Base-by-base conservation (phyloP, 2,797 vertebrate species). In the Coilia nasus region DNA sequence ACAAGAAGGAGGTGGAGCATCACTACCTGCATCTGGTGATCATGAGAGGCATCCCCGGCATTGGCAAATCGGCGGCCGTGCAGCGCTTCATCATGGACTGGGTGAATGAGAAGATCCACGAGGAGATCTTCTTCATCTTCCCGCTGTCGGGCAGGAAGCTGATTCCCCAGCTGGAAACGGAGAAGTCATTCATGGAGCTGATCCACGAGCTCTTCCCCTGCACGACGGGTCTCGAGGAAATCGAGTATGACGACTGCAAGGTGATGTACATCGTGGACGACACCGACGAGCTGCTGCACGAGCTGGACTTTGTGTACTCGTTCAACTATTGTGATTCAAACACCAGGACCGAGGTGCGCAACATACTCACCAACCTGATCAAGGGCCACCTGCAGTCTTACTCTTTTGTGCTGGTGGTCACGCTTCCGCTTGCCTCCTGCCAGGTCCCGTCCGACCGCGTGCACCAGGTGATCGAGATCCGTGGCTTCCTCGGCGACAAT, bases 191-290 rank as follows among this genome's bases (percentile, higher is more conserved):
- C 23, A 6, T 92, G 82, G 83, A 91, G 0, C 88, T 96, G 31
- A 41, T 96, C 19, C 83, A 91, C 2, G 88, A 25, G 0, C 60
- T 95, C 15, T 96, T 94, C 89, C 95, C 95, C 0, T 90, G 92
- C 83, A 91, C 93, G 44, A 85, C 85, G 57, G 91, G 85, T 71
- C 85, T 96, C 11, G 92, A 88, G 5, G 78, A 41, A 23, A 81
- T 92, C 0, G 88, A 91, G 2, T 88, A 87, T 0, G 83, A 90
- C 1, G 86, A 89, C 2, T 91, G 90, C 82, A 89, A 56, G n/a
- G 86, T 93, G 0, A 87, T 96, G 92, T 94, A 95, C 15, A 84
- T 96, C 86, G 93, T 92, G 12, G 96, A 96, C 1, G 95, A 95
- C 0, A 88, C 96, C 1, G 96, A 96, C 11, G 95, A 96, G 88